Conservation (phyloP, 1,140 invertebrate species). For the Helicoverpa zea region DNA sequence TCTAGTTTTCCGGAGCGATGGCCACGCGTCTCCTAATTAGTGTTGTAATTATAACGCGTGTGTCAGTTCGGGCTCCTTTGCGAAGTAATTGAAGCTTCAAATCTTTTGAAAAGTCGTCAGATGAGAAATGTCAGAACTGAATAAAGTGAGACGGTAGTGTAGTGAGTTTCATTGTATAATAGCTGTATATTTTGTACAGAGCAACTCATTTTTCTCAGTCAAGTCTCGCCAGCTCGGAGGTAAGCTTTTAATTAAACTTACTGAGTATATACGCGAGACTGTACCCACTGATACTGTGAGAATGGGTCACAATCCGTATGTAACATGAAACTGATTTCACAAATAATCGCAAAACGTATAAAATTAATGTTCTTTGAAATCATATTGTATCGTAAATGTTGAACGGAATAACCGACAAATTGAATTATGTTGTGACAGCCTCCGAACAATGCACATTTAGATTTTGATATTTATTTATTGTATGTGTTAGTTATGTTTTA, state of each 20-base stretch:
- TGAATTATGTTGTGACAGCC: background rate
- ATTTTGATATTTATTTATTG: background rate
- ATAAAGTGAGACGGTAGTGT: background rate
- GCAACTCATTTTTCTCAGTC: conserved; percentile 18
- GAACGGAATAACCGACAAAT: too few species aligned
- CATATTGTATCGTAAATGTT: background rate
- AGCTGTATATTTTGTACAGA: background rate
- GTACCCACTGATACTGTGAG: background rate
- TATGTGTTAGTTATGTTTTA: too few species aligned
- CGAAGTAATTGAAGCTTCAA: conserved; percentile 28
- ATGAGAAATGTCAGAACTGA: conserved; percentile 16
- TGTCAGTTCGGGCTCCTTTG: conserved; percentile 19
- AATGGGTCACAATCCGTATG: background rate
- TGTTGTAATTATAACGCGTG: conserved; percentile 26
- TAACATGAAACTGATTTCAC: background rate
- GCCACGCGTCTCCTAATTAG: conserved; percentile 21
- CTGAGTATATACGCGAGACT: background rate
- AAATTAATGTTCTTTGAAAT: background rate
- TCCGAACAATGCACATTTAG: background rate
- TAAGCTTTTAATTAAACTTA: conserved; percentile 26
- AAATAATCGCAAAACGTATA: background rate
- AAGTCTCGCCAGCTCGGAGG: conserved; percentile 14
- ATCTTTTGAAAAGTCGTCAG: conserved; percentile 32
- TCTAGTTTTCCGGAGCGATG: conserved; percentile 3
- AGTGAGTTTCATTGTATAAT: background rate